A percentile compares a stretch with the other conserved stretches of the same genome.
phyloP scores from a whole-genome alignment of 2,888 invertebrate genomes.

The Pharmacophagus antenor region DNA sequence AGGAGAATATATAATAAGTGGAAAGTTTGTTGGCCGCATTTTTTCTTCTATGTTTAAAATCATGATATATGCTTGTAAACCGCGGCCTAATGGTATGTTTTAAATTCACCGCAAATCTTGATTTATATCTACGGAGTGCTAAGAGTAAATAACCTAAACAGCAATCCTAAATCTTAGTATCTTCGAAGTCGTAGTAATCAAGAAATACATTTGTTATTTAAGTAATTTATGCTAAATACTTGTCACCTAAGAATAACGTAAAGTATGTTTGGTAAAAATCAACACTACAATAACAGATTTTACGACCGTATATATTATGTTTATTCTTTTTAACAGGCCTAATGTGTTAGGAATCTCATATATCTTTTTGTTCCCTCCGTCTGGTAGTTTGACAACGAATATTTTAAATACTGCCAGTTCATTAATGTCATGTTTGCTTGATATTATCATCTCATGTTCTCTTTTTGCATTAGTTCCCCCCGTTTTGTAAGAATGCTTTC shows the following conservation, averaged over 20 bases:
- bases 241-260: not conserved
- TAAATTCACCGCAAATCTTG: not conserved
- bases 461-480: not conserved
- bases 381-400: not conserved
- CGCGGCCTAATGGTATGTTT: not conserved
- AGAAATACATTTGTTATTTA: not conserved
- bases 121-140: not conserved
- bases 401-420: constrained; percentile 6
- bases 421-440: not conserved
- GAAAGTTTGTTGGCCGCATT: not conserved
- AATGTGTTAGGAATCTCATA: constrained; percentile 1
- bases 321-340: constrained; percentile 20
- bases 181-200: not conserved
- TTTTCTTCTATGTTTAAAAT: not conserved
- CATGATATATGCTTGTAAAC: not conserved
- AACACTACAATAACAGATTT: constrained; percentile 1
- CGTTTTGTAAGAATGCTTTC: not conserved
- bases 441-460: not conserved
- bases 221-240: not conserved
- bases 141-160: not conserved
- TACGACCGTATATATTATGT: constrained; percentile 8
- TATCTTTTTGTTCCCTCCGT: not conserved
- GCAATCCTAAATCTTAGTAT: too few species aligned
- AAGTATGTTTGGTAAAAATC: not conserved
- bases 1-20: not conserved